phyloP scores from a whole-genome alignment of 2,113 vertebrate genomes.

The Ctenomys sociabilis region DNA sequence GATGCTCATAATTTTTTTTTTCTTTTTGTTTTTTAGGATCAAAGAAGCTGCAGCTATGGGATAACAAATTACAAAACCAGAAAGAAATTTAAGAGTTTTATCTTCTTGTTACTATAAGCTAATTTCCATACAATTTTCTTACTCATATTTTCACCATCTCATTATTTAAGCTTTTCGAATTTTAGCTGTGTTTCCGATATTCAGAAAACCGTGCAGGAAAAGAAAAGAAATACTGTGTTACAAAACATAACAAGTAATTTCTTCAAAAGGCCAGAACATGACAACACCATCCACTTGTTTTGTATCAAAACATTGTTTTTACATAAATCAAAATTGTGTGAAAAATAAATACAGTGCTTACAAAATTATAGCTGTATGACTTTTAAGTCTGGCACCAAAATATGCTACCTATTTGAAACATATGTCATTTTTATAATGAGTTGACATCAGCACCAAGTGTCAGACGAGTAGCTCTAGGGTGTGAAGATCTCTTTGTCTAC shows the following conservation, averaged over 20 bases:
- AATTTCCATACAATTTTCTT: neutral
- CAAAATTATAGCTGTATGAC: neutral
- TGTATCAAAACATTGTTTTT: conserved; percentile 59
- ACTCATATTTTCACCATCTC: neutral
- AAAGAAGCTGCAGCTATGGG: neutral
- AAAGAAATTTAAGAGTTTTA: neutral
- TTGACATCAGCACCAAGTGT: neutral
- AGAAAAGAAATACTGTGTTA: neutral
- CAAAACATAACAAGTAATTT: neutral
- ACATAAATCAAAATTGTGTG: conserved; percentile 40
- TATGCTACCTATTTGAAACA: conserved; percentile 42
- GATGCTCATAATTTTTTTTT: neutral
- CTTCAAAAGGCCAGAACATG: neutral
- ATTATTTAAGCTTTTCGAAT: neutral
- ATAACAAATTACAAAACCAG: neutral
- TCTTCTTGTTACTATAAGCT: neutral
- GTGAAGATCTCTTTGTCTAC: conserved; percentile 29
- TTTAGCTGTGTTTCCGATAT: neutral
- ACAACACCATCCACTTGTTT: conserved; percentile 49
- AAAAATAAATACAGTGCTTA: neutral
- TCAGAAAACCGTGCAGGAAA: neutral
- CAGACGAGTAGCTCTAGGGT: neutral
- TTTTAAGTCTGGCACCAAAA: conserved; percentile 39
- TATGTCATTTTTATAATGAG: conserved; percentile 48
- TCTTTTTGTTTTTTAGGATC: too few species aligned